A percentile compares a stretch with the other conserved stretches of the same genome.
Evolutionary conservation across 2,888 invertebrate genomes (phyloP).

Genomic region (Meiosimyza platycephala): DNA sequence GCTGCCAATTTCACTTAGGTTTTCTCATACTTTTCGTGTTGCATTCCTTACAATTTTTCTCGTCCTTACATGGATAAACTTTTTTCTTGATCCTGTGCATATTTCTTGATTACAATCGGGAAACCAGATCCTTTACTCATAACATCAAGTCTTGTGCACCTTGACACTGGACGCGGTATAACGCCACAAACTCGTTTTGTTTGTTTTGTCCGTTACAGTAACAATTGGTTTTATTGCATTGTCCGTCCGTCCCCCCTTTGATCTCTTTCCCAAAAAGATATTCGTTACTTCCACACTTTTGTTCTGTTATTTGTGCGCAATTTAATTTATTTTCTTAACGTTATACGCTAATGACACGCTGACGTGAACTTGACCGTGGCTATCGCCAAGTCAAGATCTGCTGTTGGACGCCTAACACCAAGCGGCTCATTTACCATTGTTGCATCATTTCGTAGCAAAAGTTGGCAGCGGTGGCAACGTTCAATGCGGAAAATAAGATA

Average conservation of each 20-base stretch:
- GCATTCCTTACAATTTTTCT: no score
- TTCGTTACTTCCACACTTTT: conserved; percentile 36
- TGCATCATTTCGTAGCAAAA: neutral
- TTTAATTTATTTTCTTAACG: conserved; percentile 32
- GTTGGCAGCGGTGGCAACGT: conserved; percentile 3
- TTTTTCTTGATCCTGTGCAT: no score
- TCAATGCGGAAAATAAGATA: conserved; percentile 25
- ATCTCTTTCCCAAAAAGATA: conserved; percentile 21
- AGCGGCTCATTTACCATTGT: neutral
- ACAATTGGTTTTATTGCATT: conserved; percentile 51
- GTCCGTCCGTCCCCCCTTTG: conserved; percentile 14
- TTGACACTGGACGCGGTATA: conserved; percentile 6
- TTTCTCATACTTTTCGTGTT: no score
- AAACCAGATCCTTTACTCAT: no score
- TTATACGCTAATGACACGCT: conserved; percentile 57
- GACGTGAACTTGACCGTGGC: conserved; percentile 66
- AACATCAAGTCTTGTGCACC: conserved; percentile 11
- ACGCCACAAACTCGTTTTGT: neutral
- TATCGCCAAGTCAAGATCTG: conserved; percentile 53
- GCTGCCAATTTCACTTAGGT: no score
- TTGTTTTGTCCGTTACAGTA: conserved; percentile 59
- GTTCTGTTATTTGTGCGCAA: conserved; percentile 27
- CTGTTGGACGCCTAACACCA: conserved; percentile 8
- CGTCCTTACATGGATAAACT: no score
- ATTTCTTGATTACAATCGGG: no score